phyloP scores from a whole-genome alignment of 2,113 vertebrate genomes.

The Leucopsar rothschildi region DNA sequence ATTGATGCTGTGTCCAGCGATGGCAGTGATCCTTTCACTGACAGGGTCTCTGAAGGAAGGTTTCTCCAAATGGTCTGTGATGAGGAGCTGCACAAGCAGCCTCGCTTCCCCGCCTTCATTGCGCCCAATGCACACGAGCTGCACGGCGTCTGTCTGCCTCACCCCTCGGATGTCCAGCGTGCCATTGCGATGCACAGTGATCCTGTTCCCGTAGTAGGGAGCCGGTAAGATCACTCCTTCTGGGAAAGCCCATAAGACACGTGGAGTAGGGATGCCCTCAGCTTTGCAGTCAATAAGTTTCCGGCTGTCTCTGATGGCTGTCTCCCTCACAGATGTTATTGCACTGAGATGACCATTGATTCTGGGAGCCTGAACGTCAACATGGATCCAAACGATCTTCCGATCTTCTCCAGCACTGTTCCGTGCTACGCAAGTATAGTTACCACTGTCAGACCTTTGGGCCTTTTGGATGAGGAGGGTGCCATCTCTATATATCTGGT shows the following conservation, averaged over 20 bases:
- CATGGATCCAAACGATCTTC: constrained; percentile 71
- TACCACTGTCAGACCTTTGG: constrained; percentile 86
- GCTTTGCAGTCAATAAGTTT: constrained; percentile 80
- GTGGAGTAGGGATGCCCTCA: constrained; percentile 79
- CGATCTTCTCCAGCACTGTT: constrained; percentile 83
- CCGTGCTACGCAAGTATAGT: constrained; percentile 85
- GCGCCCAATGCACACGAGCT: constrained; percentile 81
- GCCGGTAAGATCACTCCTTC: constrained; percentile 85
- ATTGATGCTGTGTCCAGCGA: constrained; percentile 77
- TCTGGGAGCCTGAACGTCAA: constrained; percentile 76
- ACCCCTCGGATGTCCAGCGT: constrained; percentile 82
- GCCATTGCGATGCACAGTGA: constrained; percentile 87
- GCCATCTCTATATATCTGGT: constrained; percentile 79
- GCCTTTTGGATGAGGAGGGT: constrained; percentile 83
- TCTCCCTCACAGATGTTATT: constrained; percentile 66
- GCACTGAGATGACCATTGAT: constrained; percentile 77
- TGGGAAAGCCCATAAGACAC: constrained; percentile 85
- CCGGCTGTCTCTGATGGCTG: constrained; percentile 66
- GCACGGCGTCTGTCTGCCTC: constrained; percentile 75
- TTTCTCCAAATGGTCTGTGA: constrained; percentile 68
- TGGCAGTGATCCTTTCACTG: constrained; percentile 73
- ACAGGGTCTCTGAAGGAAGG: constrained; percentile 68
- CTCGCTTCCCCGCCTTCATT: constrained; percentile 88
- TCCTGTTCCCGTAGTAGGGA: constrained; percentile 82
- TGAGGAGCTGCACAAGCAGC: constrained; percentile 77